phyloP scores from a whole-genome alignment of 37 sponge, comb jelly and placozoan species.

The Crambe crambe region DNA sequence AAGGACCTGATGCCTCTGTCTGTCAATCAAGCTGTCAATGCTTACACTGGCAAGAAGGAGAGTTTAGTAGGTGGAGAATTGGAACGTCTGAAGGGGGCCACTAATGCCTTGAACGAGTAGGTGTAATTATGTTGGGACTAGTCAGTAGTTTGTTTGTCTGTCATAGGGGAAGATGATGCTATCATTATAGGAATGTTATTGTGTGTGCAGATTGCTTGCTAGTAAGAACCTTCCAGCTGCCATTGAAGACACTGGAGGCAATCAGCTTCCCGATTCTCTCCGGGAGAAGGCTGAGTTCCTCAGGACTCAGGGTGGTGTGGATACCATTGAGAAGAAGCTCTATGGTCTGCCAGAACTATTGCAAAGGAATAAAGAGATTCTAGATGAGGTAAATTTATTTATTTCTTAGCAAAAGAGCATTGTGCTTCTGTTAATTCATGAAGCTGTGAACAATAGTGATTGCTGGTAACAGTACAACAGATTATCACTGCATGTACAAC shows the following conservation, averaged over 20 bases:
- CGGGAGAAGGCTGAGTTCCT: conserved; percentile 80
- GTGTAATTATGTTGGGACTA: background rate
- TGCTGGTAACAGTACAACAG: too few species aligned
- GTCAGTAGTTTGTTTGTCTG: background rate
- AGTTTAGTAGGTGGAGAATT: conserved; percentile 72
- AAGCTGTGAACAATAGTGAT: too few species aligned
- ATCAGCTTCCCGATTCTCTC: conserved; percentile 84
- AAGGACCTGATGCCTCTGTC: conserved; percentile 79
- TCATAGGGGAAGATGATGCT: background rate
- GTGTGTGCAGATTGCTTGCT: conserved; percentile 50
- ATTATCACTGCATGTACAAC: too few species aligned
- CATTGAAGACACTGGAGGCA: conserved; percentile 87
- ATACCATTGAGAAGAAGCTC: conserved; percentile 58
- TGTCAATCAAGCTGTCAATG: conserved; percentile 70
- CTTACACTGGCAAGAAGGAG: conserved; percentile 66
- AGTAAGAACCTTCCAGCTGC: conserved; percentile 94
- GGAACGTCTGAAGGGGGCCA: conserved; percentile 74
- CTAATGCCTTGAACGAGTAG: conserved; percentile 79
- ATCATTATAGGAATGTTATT: background rate
- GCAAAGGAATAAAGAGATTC: conserved; percentile 86
- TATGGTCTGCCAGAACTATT: conserved; percentile 77
- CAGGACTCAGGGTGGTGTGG: conserved; percentile 62
- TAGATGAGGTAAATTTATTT: conserved; percentile 62
- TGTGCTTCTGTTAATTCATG: background rate
- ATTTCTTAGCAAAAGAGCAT: background rate